Base-by-base conservation (phyloP, 2,113 vertebrate genomes). In the Atlantisia rogersi region DNA sequence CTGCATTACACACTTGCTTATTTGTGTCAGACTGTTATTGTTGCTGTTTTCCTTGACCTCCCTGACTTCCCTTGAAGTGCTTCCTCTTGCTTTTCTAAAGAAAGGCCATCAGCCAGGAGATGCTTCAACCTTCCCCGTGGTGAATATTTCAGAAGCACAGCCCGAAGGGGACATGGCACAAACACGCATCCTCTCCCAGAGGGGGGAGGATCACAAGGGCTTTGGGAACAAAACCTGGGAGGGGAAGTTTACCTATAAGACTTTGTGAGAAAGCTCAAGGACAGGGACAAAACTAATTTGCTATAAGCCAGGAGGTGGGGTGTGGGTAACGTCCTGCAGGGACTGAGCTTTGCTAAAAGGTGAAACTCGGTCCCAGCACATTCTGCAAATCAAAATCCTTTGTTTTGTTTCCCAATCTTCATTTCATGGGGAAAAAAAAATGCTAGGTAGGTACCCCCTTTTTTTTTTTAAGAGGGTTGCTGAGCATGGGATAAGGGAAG, bases 81-180 rank as follows among this genome's bases (percentile, higher is more conserved):
- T 77, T 71, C 28, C 58, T 70, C 74, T 79, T 39, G n/a, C n/a
- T 89, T 95, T 89, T 82, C 60, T 68, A 80, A 88, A 69, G 88
- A 78, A 83, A 75, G 32, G 62, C 64, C 3, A 4, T 53, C 22
- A 22, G 14, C 0, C 0, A 86, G 76, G 42, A 88, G 74, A 74
- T 82, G 60, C 65, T 75, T 84, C n/a, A n/a, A 21, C 64, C 69
- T 68, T 50, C 42, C 25, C 88, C 31, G 0, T 9, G 42, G 32
- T 79, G 52, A 90, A 37, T 75, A 40, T 73, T 88, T 87, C 42
- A 42, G 88, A 81, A 82, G 48, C 1, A 1, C 32, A 86, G 68
- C 70, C 48, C 2, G 1, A 69, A 75, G 53, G 56, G 62, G 18
- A 53, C 6, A 6, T n/a, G 35, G 75, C 52, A 46, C 55, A 52